A percentile compares a stretch with the other conserved stretches of the same genome.
Conservation (phyloP, 2,797 vertebrate species). For the Phalanger gymnotis region DNA sequence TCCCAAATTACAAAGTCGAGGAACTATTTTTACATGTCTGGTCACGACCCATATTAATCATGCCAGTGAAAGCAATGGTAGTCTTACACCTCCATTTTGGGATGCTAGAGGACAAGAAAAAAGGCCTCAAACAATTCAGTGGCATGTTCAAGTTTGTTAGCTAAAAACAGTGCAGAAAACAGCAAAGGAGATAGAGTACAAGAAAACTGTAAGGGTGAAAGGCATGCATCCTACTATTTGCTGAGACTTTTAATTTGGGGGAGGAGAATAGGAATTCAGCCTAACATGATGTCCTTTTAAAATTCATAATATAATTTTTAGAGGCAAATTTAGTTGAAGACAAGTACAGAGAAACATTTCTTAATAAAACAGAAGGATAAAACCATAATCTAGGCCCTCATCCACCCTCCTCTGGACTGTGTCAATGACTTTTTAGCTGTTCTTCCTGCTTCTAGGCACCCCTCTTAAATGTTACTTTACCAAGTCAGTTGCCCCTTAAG, state of each 20-base stretch:
- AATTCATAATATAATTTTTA: background rate
- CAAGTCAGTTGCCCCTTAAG: background rate
- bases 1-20: conserved; percentile 38
- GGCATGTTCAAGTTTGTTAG: conserved; percentile 20
- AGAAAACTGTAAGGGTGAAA: background rate
- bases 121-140: conserved; percentile 8
- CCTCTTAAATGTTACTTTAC: background rate
- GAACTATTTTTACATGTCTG: conserved; percentile 40
- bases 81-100: conserved; percentile 27
- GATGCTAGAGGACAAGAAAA: background rate
- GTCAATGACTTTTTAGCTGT: background rate
- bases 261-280: background rate
- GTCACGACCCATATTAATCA: conserved; percentile 38
- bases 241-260: background rate
- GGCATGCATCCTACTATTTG: background rate
- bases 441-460: background rate
- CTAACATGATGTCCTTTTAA: background rate
- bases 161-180: conserved; percentile 1
- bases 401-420: background rate
- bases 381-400: background rate
- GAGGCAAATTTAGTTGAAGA: background rate
- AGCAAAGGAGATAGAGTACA: background rate
- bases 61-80: conserved; percentile 39
- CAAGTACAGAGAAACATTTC: conserved; percentile 14
- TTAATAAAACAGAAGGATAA: conserved; percentile 32